Evolutionary conservation across 2,113 vertebrate genomes (phyloP), one percentile per base, ranked within the genome.

Genomic region (Pachypanchax playfairii): DNA sequence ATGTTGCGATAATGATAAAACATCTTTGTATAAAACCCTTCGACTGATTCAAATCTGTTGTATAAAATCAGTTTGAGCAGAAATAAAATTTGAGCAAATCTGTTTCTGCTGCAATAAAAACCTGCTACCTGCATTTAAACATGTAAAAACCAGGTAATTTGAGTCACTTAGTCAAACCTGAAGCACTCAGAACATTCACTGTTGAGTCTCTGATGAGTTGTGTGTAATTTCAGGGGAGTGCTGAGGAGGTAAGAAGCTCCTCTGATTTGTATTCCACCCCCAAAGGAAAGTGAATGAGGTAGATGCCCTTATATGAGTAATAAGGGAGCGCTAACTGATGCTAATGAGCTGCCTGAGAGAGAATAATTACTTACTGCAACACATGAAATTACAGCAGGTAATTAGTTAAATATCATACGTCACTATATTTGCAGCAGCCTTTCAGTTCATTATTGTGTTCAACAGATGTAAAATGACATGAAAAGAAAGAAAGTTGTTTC

Each of bases 301-400:
- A 42, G 39, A 10, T 20, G 39, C 7, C 6, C 2, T 42, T 42
- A 8, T 42, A 42, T 20, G 39, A 42, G 39, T 42, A 42, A 42
- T 42, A 42, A 42, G 39, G 39, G 39, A 42, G 39, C 10, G 9
- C 39, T 42, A 42, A 10, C 39, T 42, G n/a, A 42, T 20, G 39
- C 39, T 42, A 42, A 42, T 42, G 39, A 42, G 39, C 39, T 42
- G 39, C 17, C 39, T 42, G n/a, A 7, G 39, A n/a, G 20, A 42
- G n/a, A 42, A 42, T 18, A 42, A 42, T 42, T 42, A 42, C 39
- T 17, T 42, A 17, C 39, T n/a, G n/a, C 38, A 41, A 41, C 39
- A 42, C 5, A 6, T 20, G 39, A 42, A 42, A 42, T 18, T 42
- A 42, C 39, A 42, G 39, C 39, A 20, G 39, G 8, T 42, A 42